phyloP scores from a whole-genome alignment of 2,888 invertebrate genomes.

The Xylocampa areola region DNA sequence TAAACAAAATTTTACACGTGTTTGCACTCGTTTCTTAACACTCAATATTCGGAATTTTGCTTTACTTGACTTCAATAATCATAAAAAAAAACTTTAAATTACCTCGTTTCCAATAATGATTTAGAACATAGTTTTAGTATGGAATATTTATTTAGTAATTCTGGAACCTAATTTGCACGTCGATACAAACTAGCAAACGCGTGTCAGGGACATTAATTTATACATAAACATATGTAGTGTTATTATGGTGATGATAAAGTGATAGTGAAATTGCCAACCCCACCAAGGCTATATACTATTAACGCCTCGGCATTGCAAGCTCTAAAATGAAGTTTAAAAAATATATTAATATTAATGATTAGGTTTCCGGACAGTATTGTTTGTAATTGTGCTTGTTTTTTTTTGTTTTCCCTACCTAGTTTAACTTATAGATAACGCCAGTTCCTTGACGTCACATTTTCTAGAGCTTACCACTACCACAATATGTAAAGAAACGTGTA shows the following conservation, averaged over 20 bases:
- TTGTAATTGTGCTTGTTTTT: not conserved
- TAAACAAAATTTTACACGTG: no score
- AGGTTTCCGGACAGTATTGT: not conserved
- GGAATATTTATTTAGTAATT: conserved; percentile 2
- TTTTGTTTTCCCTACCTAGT: conserved; percentile 9
- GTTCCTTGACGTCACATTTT: conserved; percentile 6
- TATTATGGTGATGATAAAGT: not conserved
- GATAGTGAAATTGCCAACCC: not conserved
- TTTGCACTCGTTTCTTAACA: no score
- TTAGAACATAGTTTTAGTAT: no score
- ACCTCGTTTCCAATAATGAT: no score
- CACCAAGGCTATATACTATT: not conserved
- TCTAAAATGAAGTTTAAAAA: no score
- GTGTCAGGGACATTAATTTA: conserved; percentile 7
- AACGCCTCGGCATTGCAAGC: not conserved
- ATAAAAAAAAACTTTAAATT: not conserved
- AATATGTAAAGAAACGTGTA: conserved; percentile 13
- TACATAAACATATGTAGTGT: conserved; percentile 1
- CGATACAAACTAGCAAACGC: conserved; percentile 2
- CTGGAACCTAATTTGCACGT: conserved; percentile 4
- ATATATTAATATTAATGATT: no score
- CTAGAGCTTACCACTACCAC: conserved; percentile 8
- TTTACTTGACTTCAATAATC: not conserved
- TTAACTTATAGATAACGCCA: conserved; percentile 7
- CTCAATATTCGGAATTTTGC: no score